Conservation (phyloP, 2,888 invertebrate species). For the Coronaproctus castanopsis region DNA sequence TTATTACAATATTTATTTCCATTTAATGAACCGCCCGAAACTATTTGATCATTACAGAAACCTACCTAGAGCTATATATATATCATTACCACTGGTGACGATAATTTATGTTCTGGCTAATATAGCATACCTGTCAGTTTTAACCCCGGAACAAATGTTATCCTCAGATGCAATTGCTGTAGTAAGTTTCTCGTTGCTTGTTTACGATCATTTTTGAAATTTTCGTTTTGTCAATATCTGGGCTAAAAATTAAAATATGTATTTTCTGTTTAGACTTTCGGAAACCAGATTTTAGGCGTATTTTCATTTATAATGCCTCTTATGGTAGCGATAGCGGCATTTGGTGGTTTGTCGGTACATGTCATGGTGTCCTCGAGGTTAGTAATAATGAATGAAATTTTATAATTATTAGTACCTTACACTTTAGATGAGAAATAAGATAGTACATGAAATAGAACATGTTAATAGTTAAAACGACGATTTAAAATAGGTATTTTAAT, state of each 20-base stretch:
- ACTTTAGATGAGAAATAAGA: too few species aligned
- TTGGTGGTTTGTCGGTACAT: constrained; percentile 83
- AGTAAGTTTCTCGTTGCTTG: too few species aligned
- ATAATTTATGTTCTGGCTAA: constrained; percentile 73
- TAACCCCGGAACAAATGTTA: constrained; percentile 60
- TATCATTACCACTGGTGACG: constrained; percentile 74
- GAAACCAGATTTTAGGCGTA: constrained; percentile 48
- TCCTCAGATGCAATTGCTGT: constrained; percentile 90
- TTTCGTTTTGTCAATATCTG: too few species aligned
- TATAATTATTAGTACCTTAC: too few species aligned
- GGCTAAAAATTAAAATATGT: not conserved
- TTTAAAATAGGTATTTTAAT: not conserved
- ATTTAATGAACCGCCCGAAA: too few species aligned
- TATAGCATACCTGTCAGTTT: constrained; percentile 67
- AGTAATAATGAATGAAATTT: constrained; percentile 6
- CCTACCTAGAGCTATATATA: constrained; percentile 75
- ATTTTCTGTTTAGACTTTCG: constrained; percentile 48
- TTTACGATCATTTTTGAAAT: too few species aligned
- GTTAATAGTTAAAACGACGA: not conserved
- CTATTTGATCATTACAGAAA: too few species aligned
- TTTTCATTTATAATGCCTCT: constrained; percentile 67
- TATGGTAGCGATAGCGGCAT: constrained; percentile 77
- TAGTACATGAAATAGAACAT: not conserved
- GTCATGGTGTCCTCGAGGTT: constrained; percentile 80
- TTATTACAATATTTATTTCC: too few species aligned